Percentiles rank a stretch among this genome's conserved stretches.
Evolutionary conservation across 2,113 vertebrate species (phyloP).

Genomic region (Blennius ocellaris): DNA sequence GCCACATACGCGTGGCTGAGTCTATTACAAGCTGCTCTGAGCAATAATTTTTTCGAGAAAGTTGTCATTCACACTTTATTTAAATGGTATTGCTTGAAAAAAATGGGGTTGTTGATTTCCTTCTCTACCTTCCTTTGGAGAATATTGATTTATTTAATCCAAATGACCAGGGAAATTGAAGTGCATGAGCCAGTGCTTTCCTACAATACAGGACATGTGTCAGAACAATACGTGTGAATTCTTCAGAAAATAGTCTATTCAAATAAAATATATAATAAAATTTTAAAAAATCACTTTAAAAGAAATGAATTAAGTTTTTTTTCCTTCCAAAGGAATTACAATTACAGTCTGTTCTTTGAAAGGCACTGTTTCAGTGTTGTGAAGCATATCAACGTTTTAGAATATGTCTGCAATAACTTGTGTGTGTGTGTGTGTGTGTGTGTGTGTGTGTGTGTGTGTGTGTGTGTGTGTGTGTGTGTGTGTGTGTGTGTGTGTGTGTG

Average conservation of each 20-base stretch:
- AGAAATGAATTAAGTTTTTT: conserved; percentile 54
- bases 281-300: conserved; percentile 51
- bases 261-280: conserved; percentile 59
- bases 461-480: neutral
- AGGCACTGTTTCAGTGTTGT: conserved; percentile 31
- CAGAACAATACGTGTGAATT: conserved; percentile 64
- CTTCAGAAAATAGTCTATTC: conserved; percentile 63
- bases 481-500: neutral
- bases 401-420: too few species aligned
- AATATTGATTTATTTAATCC: conserved; percentile 74
- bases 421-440: too few species aligned
- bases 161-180: conserved; percentile 74
- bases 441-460: too few species aligned
- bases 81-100: conserved; percentile 31
- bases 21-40: conserved; percentile 8
- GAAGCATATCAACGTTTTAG: conserved; percentile 7
- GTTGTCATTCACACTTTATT: conserved; percentile 27
- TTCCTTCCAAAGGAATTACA: conserved; percentile 23
- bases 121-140: conserved; percentile 44
- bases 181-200: conserved; percentile 74
- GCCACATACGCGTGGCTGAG: conserved; percentile 2
- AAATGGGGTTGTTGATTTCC: conserved; percentile 40
- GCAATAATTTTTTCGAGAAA: conserved; percentile 28
- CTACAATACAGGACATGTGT: conserved; percentile 63
- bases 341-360: conserved; percentile 24